Evolutionary conservation across 2,797 vertebrate genomes (phyloP), one percentile per base, ranked within the genome.

Genomic region (Hippoglossus hippoglossus): DNA sequence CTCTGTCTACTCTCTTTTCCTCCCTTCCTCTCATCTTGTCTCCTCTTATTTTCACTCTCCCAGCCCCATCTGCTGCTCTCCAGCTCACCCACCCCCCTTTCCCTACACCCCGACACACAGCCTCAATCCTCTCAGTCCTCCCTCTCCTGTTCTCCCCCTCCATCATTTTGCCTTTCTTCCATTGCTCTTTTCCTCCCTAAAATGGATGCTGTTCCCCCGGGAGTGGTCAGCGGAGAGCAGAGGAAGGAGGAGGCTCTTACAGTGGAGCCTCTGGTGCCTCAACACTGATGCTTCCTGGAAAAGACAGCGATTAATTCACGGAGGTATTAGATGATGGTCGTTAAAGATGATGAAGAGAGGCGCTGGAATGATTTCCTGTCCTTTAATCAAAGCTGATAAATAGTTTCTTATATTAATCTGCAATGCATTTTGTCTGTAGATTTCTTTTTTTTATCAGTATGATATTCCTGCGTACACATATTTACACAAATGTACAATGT

Each of bases 161-260:
- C 90, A 88, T 94, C 91, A 91, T 86, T 84, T 85, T 71, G 44
- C 73, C 84, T 92, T 90, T 93, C 91, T 94, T 86, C 74, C 86
- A 57, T 85, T 86, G 67, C 81, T 80, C 80, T 79, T 83, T 89
- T 84, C 79, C 74, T 78, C 61, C 69, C 71, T 88, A 92, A 90
- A 92, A 94, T 94, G 91, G 92, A 95, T 90, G 88, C 90, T 89
- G 89, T 84, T 94, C 93, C 91, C 92, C 60, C 28, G 92, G 90
- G 94, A 92, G 79, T 81, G 63, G 74, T 93, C 87, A 89, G 79
- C 44, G 63, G 77, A 82, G 80, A 83, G 87, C 85, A 81, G 80
- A 78, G 78, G 86, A 83, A 78, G 71, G 83, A 88, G 71, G 80
- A 87, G 83, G 80, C 83, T 83, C 73, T 90, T 81, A 81, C 61